Conservation (phyloP, 2,797 vertebrate species). For the Myiotriccus ornatus region DNA sequence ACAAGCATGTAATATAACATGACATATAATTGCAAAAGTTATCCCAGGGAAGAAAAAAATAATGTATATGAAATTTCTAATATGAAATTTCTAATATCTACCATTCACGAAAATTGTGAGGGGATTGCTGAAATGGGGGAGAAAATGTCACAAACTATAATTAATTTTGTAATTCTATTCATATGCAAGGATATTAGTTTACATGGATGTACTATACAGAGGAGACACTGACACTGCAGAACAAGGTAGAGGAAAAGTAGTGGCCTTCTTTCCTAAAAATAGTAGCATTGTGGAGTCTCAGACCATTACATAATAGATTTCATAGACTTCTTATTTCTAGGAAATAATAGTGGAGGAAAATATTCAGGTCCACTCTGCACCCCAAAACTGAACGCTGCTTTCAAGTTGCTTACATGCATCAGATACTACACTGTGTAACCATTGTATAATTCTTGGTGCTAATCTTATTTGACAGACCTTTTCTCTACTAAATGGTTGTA, state of each 20-base stretch:
- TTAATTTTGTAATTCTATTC: not conserved
- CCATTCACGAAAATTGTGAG: not conserved
- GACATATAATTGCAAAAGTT: not conserved
- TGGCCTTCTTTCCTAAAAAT: not conserved
- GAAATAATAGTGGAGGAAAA: not conserved
- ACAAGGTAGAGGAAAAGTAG: not conserved
- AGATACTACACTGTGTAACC: not conserved
- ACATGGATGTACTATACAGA: not conserved
- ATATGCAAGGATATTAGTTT: not conserved
- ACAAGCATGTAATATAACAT: not conserved
- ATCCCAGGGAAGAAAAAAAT: not conserved
- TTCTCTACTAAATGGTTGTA: not conserved
- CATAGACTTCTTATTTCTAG: not conserved
- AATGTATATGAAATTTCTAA: not conserved
- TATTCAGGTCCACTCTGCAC: not conserved
- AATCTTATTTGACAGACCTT: not conserved
- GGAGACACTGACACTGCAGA: not conserved
- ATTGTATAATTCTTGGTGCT: not conserved
- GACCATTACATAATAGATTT: not conserved
- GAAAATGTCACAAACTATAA: not conserved
- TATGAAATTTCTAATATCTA: not conserved
- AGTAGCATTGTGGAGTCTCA: not conserved
- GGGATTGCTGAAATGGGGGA: not conserved
- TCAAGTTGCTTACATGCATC: accelerated
- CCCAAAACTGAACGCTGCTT: not conserved